A percentile compares a stretch with the other conserved stretches of the same genome.
These are phyloP conservation scores for Tiliqua scincoides DNA, from an alignment of 2,113 vertebrate genomes.

Conservation along the genomic window DNA sequence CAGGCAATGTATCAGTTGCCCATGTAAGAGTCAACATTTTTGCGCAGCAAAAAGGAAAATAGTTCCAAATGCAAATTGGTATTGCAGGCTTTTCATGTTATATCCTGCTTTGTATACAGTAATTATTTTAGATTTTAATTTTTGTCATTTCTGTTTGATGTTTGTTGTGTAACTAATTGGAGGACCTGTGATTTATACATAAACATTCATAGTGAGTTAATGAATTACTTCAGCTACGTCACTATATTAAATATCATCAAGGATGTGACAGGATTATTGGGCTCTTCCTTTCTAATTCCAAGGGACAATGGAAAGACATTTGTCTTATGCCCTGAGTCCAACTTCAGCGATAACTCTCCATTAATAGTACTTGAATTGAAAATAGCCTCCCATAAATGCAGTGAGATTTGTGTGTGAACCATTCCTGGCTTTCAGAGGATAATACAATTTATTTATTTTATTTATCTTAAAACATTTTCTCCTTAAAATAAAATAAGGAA, in stretches of 20 bases:
- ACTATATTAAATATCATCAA: not conserved
- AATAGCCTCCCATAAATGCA: not conserved
- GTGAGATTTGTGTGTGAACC: too few relatives aligned
- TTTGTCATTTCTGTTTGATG: not conserved
- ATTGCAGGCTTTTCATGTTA: not conserved
- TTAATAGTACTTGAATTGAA: not conserved
- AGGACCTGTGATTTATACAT: not conserved
- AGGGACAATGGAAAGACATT: not conserved
- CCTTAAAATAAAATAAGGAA: too few relatives aligned
- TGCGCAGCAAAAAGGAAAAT: not conserved
- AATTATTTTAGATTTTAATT: not conserved
- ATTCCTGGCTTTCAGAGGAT: too few relatives aligned
- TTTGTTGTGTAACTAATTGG: not conserved
- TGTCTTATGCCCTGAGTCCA: slow-evolving; percentile 12
- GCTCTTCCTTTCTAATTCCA: not conserved
- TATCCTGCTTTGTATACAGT: not conserved
- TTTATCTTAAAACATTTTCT: too few relatives aligned
- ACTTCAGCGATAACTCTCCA: not conserved
- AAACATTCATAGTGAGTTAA: not conserved
- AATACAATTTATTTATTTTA: too few relatives aligned
- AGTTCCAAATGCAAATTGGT: not conserved
- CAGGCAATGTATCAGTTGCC: too few relatives aligned
- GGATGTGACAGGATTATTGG: not conserved
- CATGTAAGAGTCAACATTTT: not conserved
- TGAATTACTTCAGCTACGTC: not conserved